Evolutionary conservation across 2,888 invertebrate species (phyloP).

Genomic region (Harmothoe impar): DNA sequence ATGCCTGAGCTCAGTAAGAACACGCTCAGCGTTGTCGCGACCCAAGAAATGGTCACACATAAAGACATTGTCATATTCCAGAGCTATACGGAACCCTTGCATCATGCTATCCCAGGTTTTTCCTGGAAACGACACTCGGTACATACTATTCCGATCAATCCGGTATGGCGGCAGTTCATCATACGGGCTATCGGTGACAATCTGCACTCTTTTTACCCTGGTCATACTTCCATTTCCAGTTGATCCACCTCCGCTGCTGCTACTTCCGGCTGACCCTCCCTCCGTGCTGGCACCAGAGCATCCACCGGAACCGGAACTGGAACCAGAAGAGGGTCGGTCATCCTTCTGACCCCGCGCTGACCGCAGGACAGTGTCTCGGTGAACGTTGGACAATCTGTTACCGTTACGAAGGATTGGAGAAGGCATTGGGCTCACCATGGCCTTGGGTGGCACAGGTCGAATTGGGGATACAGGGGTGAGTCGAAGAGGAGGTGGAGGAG

Average conservation of each 20-base stretch:
- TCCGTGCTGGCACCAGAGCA: not conserved
- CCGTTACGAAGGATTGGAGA: slow-evolving; percentile 41
- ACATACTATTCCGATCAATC: slow-evolving; percentile 46
- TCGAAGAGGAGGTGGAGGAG: not conserved
- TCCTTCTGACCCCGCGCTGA: not conserved
- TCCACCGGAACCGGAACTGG: slow-evolving; percentile 53
- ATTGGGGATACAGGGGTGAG: not conserved
- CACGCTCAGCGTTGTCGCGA: slow-evolving; percentile 33
- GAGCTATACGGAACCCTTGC: slow-evolving; percentile 63
- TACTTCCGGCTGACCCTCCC: not conserved
- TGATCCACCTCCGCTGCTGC: not conserved
- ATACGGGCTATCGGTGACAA: slow-evolving; percentile 56
- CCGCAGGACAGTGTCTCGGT: not conserved
- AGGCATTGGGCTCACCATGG: not conserved
- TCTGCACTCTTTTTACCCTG: slow-evolving; percentile 51
- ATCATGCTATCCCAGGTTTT: slow-evolving; percentile 63
- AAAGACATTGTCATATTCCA: slow-evolving; percentile 64
- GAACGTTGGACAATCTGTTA: not conserved
- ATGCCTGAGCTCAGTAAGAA: slow-evolving; percentile 22
- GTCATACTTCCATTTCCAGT: slow-evolving; percentile 47
- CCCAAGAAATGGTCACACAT: slow-evolving; percentile 65
- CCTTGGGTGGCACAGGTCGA: not conserved
- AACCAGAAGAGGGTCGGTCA: slow-evolving; percentile 39
- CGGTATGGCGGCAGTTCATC: slow-evolving; percentile 59
- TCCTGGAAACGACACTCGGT: slow-evolving; percentile 43